Evolutionary conservation across 2,888 invertebrate genomes (phyloP), one percentile per base, ranked within the genome.

Genomic region (Allacma fusca): DNA sequence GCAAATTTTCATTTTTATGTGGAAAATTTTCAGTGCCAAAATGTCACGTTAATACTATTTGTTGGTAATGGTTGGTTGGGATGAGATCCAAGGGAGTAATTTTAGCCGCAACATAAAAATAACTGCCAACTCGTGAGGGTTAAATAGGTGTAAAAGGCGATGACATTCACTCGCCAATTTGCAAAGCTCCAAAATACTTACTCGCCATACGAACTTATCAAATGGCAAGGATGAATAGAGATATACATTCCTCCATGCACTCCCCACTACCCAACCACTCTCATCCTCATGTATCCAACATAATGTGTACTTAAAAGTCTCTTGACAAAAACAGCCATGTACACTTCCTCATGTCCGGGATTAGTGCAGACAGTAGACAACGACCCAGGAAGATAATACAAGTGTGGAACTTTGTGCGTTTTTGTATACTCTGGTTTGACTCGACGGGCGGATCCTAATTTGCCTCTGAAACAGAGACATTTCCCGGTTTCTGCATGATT

Each of bases 61-160:
- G 43, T 65, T 29, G 70, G 24, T 71, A 70, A 29, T 69, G 44
- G 21, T 72, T 21, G 19, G 68, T 16, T 26, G 69, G 78, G 78
- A 76, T 29, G 68, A 28, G 75, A 70, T 76, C 77, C 79, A 79
- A 79, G 70, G 74, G 79, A 77, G 75, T 79, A 77, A 77, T 74
- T 79, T 76, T 79, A 77, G 76, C 68, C 50, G 65, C 29, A 69
- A 77, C 79, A 77, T 77, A 79, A 79, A 77, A 79, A 79, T 79
- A 79, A 79, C 76, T 72, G 76, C 78, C 71, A 73, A 79, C 72
- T 74, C 65, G 65, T 67, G 77, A 59, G 74, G 68, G 57, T 68
- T 50, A 59, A 40, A 59, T 68, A 64, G 73, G 73, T 65, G 73
- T 62, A 64, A 74, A 74, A 65, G 43, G 59, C 72, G 72, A 72